These are phyloP conservation scores for Lasioglossum zephyrum DNA, from an alignment of 2,888 invertebrate genomes.

Conservation along the genomic window DNA sequence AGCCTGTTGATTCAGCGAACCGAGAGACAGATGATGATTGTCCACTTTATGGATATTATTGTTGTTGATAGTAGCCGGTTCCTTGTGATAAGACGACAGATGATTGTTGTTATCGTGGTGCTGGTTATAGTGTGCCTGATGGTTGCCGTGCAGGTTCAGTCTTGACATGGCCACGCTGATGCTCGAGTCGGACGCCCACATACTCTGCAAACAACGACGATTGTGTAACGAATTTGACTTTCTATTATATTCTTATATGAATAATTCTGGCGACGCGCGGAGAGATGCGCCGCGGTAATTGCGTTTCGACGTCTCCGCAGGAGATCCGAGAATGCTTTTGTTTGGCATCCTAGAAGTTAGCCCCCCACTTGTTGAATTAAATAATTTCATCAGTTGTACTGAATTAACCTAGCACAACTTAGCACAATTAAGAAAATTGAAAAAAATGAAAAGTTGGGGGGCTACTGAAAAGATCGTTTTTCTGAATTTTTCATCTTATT, in stretches of 20 bases:
- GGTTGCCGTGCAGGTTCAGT: slow-evolving; percentile 82
- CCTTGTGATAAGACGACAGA: slow-evolving; percentile 85
- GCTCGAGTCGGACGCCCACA: slow-evolving; percentile 86
- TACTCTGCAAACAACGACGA: slow-evolving; percentile 83
- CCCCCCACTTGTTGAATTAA: too few species aligned
- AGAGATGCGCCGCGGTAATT: slow-evolving; percentile 56
- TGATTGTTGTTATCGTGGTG: slow-evolving; percentile 83
- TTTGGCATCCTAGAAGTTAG: neutral
- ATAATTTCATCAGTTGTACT: too few species aligned
- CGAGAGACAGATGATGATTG: slow-evolving; percentile 72
- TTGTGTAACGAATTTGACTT: slow-evolving; percentile 67
- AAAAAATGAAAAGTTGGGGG: too few species aligned
- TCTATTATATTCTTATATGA: slow-evolving; percentile 66
- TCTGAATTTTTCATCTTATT: too few species aligned
- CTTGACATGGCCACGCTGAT: slow-evolving; percentile 83
- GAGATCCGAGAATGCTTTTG: slow-evolving; percentile 49
- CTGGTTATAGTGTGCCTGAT: slow-evolving; percentile 78
- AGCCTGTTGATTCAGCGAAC: slow-evolving; percentile 65
- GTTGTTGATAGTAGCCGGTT: slow-evolving; percentile 83
- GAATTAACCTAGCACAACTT: too few species aligned
- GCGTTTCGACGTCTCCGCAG: slow-evolving; percentile 38
- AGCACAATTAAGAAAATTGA: too few species aligned
- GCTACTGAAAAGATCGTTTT: too few species aligned
- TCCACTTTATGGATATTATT: slow-evolving; percentile 75
- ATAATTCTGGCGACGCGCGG: slow-evolving; percentile 56